Conservation (phyloP, 1,140 invertebrate genomes). For the Diploscapter pachys region DNA sequence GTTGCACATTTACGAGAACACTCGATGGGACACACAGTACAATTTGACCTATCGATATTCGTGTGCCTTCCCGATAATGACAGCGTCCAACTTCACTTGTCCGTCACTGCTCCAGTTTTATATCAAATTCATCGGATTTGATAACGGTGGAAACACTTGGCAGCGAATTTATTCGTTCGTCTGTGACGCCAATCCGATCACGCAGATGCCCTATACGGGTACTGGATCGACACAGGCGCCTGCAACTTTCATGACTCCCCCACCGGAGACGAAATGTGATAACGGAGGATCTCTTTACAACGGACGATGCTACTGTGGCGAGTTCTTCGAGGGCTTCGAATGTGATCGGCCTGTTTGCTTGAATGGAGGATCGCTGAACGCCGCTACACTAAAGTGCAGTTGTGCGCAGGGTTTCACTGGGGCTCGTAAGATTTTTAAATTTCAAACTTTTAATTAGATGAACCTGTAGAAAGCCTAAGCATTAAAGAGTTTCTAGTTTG, state of each 20-base stretch:
- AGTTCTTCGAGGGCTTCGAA: constrained; percentile 18
- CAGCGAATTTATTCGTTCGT: constrained; percentile 33
- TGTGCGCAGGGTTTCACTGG: constrained; percentile 27
- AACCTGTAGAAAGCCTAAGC: no score
- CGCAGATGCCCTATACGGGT: constrained; percentile 12
- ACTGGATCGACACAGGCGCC: constrained; percentile 4
- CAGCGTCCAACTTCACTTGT: constrained; percentile 17
- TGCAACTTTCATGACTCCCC: constrained; percentile 13
- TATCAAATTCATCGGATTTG: constrained; percentile 29
- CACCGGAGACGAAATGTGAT: constrained; percentile 12
- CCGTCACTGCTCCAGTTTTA: constrained; percentile 8
- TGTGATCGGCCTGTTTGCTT: constrained; percentile 26
- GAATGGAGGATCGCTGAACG: constrained; percentile 20
- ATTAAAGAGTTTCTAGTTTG: no score
- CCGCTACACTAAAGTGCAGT: constrained; percentile 13
- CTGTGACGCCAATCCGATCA: constrained; percentile 11
- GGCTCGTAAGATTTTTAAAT: background rate
- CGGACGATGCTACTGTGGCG: constrained; percentile 32
- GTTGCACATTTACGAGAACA: constrained; percentile 12
- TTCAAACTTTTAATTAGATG: no score
- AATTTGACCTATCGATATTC: constrained; percentile 16
- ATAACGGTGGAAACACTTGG: constrained; percentile 28
- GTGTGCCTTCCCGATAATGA: constrained; percentile 27
- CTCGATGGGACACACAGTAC: background rate
- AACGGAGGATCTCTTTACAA: constrained; percentile 30